Conservation (phyloP, 2,888 invertebrate genomes). For the Rhodophaea formosa region DNA sequence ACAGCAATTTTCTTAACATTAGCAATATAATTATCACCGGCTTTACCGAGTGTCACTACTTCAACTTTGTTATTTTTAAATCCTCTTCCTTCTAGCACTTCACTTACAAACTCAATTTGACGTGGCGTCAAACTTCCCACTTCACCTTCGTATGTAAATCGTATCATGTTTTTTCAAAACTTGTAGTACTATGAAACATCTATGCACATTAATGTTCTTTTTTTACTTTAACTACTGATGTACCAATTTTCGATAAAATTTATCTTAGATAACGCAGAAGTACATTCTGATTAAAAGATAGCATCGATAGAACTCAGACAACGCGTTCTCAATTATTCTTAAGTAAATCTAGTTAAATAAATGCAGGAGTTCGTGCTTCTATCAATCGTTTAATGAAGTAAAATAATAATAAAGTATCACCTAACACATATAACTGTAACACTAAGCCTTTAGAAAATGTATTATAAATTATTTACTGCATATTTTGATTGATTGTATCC, state of each 20-base stretch:
- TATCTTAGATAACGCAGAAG: not conserved
- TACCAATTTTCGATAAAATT: not conserved
- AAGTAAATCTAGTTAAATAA: too few species aligned
- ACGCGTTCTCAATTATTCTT: too few species aligned
- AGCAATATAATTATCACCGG: conserved; percentile 16
- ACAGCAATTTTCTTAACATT: conserved; percentile 31
- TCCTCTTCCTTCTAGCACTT: conserved; percentile 39
- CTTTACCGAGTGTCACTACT: conserved; percentile 37
- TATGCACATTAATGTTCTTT: not conserved
- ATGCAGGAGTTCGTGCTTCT: too few species aligned
- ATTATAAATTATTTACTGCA: too few species aligned
- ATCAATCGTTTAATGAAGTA: too few species aligned
- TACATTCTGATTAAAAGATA: not conserved
- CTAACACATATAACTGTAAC: too few species aligned
- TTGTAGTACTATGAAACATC: not conserved
- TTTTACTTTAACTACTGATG: not conserved
- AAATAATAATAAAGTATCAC: too few species aligned
- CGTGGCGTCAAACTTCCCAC: conserved; percentile 31
- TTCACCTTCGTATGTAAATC: conserved; percentile 39
- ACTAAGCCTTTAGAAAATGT: too few species aligned
- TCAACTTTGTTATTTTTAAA: conserved; percentile 34
- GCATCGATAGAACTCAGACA: too few species aligned
- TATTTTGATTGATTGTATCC: too few species aligned
- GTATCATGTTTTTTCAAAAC: conserved; percentile 21
- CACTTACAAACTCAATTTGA: conserved; percentile 42